Percentiles rank a stretch among this genome's conserved stretches.
Conservation (phyloP, 2,888 invertebrate species). For the Zaprionus bogoriensis region DNA sequence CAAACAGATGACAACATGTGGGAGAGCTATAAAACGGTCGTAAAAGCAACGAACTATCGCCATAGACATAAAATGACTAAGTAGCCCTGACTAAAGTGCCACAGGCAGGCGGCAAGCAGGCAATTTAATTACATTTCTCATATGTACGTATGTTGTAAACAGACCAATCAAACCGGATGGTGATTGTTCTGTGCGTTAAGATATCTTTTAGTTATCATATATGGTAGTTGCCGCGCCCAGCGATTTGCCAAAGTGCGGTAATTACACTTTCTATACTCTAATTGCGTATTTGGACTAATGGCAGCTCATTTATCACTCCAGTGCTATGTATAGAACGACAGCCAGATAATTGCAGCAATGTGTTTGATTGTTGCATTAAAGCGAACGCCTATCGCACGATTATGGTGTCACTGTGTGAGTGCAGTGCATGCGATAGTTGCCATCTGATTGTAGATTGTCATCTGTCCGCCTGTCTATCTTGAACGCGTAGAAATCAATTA, state of each 20-base stretch:
- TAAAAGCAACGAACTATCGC: conserved; percentile 26
- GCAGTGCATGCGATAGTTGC: too few species aligned
- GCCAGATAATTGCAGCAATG: neutral
- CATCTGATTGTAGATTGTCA: too few species aligned
- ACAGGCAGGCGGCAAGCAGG: too few species aligned
- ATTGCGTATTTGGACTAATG: neutral
- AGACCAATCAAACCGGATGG: conserved; percentile 28
- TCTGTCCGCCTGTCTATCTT: too few species aligned
- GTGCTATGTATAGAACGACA: neutral
- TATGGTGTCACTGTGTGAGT: too few species aligned
- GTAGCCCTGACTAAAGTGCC: conserved; percentile 20
- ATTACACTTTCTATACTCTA: neutral
- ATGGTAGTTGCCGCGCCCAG: neutral
- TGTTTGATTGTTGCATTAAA: neutral
- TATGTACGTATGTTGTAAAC: conserved; percentile 13
- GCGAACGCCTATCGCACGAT: neutral
- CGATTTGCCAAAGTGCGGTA: neutral
- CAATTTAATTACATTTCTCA: conserved; percentile 21
- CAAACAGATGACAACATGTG: conserved; percentile 41
- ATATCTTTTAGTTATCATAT: neutral
- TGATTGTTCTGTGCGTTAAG: neutral
- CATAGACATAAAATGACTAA: conserved; percentile 24
- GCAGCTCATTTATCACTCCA: neutral
- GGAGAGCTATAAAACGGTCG: conserved; percentile 36
- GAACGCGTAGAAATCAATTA: too few species aligned